Evolutionary conservation across 2,888 invertebrate species (phyloP), one percentile per base, ranked within the genome.

Genomic region (Ormyrus labotus): DNA sequence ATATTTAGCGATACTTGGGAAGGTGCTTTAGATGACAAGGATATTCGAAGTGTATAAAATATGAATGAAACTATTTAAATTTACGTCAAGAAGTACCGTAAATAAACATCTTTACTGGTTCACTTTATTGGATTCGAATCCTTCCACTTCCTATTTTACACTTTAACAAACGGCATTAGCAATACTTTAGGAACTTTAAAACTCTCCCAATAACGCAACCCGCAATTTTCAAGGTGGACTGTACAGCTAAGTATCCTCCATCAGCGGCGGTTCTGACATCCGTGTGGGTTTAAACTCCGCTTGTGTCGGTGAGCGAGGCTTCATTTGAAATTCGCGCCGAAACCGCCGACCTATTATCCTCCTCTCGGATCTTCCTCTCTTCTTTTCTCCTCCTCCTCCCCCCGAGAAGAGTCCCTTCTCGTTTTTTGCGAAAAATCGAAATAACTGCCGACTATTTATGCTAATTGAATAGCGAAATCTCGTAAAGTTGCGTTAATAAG

Each of bases 391-490:
- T 1, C 8, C 47, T 60, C 47, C 11, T 34, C 45, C 13, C 51
- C 0, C 55, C 34, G 34, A 4, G 34, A 34, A 34, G 34, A 3
- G 34, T 50, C 19, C 57, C 51, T 63, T 48, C 19, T 7, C 34
- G 61, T 60, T 65, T 61, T 69, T 69, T 34, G 64, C 57, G 63
- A 48, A 72, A 68, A 63, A 55, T 68, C 67, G n/a, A 78, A 78
- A 73, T 67, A 64, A 68, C 55, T 47, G 47, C 72, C 68, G 61
- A 64, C 67, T 77, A 71, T 81, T 77, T 81, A 81, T 81, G 80
- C 76, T 81, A 81, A 81, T 80, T 80, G 71, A 77, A 77, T 77
- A 76, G 71, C 53, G 55, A 80, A 76, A 63, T 57, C 53, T 47
- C 77, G 72, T 73, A 77, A 68, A 77, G 57, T 53, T 51, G 73